Percentiles rank a stretch among this genome's conserved stretches.
Evolutionary conservation across 2,888 invertebrate genomes (phyloP).

Genomic region (Frankliniella intonsa): DNA sequence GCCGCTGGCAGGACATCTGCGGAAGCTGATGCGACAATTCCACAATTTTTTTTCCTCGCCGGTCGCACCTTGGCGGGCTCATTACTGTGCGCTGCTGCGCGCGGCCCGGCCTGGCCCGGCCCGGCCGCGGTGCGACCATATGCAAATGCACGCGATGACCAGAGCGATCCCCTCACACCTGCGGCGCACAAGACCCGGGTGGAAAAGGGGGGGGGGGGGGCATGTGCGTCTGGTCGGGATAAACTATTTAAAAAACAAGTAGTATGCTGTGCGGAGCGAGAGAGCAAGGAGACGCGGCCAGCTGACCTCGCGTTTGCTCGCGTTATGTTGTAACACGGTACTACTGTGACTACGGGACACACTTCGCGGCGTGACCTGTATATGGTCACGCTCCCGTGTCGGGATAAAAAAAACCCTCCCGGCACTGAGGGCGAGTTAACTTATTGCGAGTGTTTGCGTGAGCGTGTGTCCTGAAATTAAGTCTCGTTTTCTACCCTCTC

Average conservation of each 20-base stretch:
- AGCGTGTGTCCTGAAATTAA: background rate
- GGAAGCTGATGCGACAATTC: background rate
- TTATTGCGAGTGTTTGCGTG: too few relatives aligned
- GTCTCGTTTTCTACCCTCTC: background rate
- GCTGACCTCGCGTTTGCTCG: too few relatives aligned
- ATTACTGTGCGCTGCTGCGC: background rate
- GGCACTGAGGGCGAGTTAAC: too few relatives aligned
- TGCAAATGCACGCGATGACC: slow-evolving; percentile 8
- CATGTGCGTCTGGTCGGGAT: too few relatives aligned
- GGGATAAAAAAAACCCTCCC: too few relatives aligned
- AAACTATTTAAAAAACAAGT: too few relatives aligned
- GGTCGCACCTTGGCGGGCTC: background rate
- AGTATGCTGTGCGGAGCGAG: too few relatives aligned
- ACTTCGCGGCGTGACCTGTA: too few relatives aligned
- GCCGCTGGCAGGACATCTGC: background rate
- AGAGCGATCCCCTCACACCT: slow-evolving; percentile 19
- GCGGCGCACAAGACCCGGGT: background rate
- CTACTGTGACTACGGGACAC: too few relatives aligned
- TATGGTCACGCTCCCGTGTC: too few relatives aligned
- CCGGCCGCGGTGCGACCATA: background rate
- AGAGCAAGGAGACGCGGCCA: too few relatives aligned
- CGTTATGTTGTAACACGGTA: too few relatives aligned
- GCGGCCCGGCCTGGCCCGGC: background rate
- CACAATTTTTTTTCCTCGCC: background rate
- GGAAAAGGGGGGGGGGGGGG: background rate